phyloP scores from a whole-genome alignment of 2,797 vertebrate species.

The Okamejei kenojei region DNA sequence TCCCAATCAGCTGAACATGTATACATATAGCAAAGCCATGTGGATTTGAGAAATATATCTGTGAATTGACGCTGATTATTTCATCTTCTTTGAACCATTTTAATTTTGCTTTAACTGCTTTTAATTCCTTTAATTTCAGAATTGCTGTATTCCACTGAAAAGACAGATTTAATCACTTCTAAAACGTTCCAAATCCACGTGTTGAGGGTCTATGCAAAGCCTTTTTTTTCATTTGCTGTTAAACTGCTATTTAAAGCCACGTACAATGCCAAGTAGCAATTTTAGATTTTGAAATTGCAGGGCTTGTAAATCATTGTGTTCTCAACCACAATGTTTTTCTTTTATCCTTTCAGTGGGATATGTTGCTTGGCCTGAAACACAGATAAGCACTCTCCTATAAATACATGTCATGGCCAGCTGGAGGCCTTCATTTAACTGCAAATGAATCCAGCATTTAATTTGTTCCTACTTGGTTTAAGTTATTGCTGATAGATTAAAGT shows the following conservation, averaged over 20 bases:
- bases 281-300: slow-evolving; percentile 26
- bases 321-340: background rate
- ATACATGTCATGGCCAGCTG: background rate
- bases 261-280: background rate
- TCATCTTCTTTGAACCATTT: background rate
- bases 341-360: background rate
- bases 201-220: slow-evolving; percentile 10
- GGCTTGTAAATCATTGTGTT: background rate
- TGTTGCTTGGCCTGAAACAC: background rate
- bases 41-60: background rate
- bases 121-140: slow-evolving; percentile 6
- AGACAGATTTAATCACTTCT: background rate
- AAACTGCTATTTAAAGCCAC: slow-evolving; percentile 32
- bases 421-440: background rate
- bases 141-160: background rate
- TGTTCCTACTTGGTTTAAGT: background rate
- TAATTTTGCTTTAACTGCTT: background rate
- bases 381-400: background rate
- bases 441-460: background rate
- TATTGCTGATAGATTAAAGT: background rate
- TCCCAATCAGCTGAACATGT: background rate
- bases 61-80: background rate
- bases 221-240: background rate
- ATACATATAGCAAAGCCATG: background rate
- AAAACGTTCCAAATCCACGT: background rate